Conservation (phyloP, 1,140 invertebrate genomes). For the Megalopta genalis region DNA sequence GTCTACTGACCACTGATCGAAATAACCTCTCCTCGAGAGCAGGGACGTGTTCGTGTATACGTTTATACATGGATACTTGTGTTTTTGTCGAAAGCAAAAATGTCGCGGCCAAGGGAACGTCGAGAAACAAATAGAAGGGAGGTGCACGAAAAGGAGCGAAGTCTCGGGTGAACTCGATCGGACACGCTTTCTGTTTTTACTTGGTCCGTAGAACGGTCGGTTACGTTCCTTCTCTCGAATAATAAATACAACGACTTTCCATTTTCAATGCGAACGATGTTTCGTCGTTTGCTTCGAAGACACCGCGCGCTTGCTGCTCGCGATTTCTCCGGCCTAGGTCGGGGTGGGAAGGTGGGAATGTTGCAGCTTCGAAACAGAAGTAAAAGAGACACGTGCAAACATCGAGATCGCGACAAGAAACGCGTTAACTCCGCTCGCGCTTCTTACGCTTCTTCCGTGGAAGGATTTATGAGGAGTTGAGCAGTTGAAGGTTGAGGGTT, state of each 20-base stretch:
- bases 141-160: conserved; percentile 41
- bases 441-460: too few species aligned
- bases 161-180: conserved; percentile 49
- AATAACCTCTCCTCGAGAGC: too few species aligned
- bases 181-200: conserved; percentile 68
- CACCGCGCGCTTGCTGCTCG: too few species aligned
- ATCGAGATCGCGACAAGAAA: too few species aligned
- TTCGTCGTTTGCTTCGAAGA: conserved; percentile 15
- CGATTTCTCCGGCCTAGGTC: too few species aligned
- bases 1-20: too few species aligned
- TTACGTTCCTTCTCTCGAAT: conserved; percentile 57
- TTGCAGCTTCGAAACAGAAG: not conserved
- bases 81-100: not conserved
- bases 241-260: conserved; percentile 63
- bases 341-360: too few species aligned
- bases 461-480: too few species aligned
- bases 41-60: too few species aligned
- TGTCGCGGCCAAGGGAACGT: conserved; percentile 1
- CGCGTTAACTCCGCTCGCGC: too few species aligned
- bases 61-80: too few species aligned
- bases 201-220: conserved; percentile 51
- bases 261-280: conserved; percentile 53
- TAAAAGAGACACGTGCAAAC: not conserved
- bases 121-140: conserved; percentile 16
- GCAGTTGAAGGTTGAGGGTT: too few species aligned